Conservation (phyloP, 2,797 vertebrate genomes). For the Choloepus didactylus region DNA sequence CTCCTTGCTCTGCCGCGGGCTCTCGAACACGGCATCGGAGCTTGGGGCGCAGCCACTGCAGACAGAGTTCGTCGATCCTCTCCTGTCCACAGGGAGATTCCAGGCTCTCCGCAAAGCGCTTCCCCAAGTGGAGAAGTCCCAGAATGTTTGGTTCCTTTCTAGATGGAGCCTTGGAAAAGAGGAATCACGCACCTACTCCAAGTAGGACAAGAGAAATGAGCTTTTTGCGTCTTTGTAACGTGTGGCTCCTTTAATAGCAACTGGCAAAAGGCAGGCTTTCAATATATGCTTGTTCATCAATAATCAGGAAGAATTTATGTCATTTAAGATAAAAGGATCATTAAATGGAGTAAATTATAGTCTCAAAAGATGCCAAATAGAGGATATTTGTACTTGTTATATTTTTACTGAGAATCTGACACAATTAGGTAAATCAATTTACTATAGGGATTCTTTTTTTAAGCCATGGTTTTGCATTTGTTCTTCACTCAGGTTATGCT, state of each 20-base stretch:
- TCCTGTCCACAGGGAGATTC: not conserved
- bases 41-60: not conserved
- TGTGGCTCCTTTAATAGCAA: not conserved
- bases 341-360: not conserved
- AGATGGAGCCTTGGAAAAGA: not conserved
- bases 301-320: not conserved
- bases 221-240: not conserved
- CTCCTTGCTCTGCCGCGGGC: too few relatives aligned
- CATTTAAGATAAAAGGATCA: not conserved
- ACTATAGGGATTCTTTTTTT: not conserved
- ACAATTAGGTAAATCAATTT: not conserved
- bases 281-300: not conserved
- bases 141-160: accelerated
- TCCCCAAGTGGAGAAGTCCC: accelerated
- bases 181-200: not conserved
- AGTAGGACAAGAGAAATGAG: not conserved
- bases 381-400: not conserved
- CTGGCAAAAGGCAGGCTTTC: not conserved
- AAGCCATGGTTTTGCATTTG: not conserved
- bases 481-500: not conserved
- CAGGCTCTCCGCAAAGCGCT: accelerated
- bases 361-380: not conserved
- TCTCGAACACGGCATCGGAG: too few relatives aligned
- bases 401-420: not conserved
- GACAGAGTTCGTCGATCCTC: not conserved